Base-by-base conservation (phyloP, 2,113 vertebrate genomes). In the Apaloderma vittatum region DNA sequence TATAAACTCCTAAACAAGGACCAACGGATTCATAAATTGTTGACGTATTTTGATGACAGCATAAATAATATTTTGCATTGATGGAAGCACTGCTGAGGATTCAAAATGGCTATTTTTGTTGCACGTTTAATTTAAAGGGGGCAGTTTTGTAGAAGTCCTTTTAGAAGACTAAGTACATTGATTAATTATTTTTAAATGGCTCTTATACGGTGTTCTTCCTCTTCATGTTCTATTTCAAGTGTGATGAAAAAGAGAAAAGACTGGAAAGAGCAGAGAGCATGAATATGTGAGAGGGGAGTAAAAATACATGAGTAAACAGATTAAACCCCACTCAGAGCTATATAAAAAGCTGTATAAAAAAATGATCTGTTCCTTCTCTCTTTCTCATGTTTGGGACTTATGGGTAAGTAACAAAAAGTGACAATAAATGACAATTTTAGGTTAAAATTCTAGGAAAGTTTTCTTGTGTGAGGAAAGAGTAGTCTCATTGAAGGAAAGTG, bases 131-230 rank as follows among this genome's bases (percentile, higher is more conserved):
- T 86, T 88, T 84, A 63, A 67, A 89, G 45, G 37, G 37, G 6
- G 17, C 2, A 5, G 27, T 59, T 95, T 74, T 74, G 6, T 27
- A 27, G 16, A 72, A 63, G 2, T 59, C 59, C 75, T 94, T 88
- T 93, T 62, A 81, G 81, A 87, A 74, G 86, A 30, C 48, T 48
- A 71, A 85, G 68, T 58, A 82, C 61, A 59, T 51, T 62, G 68
- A 93, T 91, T 86, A 84, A 91, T 94, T 92, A 49, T 90, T 76
- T 68, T 77, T 66, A 74, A 94, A 91, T 88, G 37, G 37, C 79
- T 81, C 51, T 86, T 72, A 16, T 23, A 43, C 32, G 43, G 24
- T 74, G 68, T 58, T 94, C 63, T 86, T 88, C 74, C 66, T 79
- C 58, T 59, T 57, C 40, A 13, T 93, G 55, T 79, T 88, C 71